Conservation (phyloP, 2,113 vertebrate species). For the Toxotes jaculatrix region DNA sequence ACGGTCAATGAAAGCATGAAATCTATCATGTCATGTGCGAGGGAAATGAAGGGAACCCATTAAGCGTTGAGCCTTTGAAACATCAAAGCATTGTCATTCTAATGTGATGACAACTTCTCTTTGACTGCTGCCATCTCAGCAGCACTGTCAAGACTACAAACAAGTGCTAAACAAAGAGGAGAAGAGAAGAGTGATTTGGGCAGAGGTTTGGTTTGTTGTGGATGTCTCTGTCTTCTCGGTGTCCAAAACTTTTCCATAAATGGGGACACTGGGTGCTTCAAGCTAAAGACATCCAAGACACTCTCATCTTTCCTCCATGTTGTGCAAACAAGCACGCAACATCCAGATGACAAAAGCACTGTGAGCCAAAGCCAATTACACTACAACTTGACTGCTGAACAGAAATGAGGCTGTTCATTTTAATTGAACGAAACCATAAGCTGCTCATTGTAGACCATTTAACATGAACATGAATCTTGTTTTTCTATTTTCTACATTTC, state of each 20-base stretch:
- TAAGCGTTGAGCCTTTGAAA: slow-evolving; percentile 42
- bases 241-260: slow-evolving; percentile 23
- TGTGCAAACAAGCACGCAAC: slow-evolving; percentile 52
- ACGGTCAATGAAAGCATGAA: slow-evolving; percentile 23
- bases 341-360: slow-evolving; percentile 66
- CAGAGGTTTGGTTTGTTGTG: background rate
- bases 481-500: background rate
- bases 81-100: slow-evolving; percentile 58
- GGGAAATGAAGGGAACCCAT: slow-evolving; percentile 32
- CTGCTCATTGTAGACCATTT: slow-evolving; percentile 13
- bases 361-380: slow-evolving; percentile 57
- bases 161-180: slow-evolving; percentile 30
- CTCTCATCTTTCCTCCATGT: slow-evolving; percentile 37
- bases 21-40: slow-evolving; percentile 11
- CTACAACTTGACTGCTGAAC: slow-evolving; percentile 27
- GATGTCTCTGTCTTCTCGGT: background rate
- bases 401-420: slow-evolving; percentile 18
- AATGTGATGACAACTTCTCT: slow-evolving; percentile 44
- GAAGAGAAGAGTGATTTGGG: background rate
- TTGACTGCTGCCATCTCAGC: slow-evolving; percentile 49
- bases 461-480: background rate
- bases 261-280: slow-evolving; percentile 40
- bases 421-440: slow-evolving; percentile 27
- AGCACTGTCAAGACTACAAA: slow-evolving; percentile 27
- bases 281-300: slow-evolving; percentile 53